Percentiles rank a stretch among this genome's conserved stretches.
phyloP scores from a whole-genome alignment of 2,113 vertebrate species.

The Rutilus rutilus region DNA sequence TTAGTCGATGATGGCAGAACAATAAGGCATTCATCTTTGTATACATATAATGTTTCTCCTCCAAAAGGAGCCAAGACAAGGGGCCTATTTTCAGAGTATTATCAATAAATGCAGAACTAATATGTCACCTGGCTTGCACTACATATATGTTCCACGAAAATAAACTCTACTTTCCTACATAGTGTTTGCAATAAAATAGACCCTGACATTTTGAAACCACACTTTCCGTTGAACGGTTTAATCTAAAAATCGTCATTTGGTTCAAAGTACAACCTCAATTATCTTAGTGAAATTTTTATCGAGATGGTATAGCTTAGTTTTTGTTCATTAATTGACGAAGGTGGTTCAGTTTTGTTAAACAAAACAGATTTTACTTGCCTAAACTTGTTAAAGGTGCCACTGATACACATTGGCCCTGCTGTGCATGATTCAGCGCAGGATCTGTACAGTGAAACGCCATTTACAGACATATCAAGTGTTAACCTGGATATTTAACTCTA shows the following conservation, averaged over 20 bases:
- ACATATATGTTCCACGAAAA: not conserved
- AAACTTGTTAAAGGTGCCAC: not conserved
- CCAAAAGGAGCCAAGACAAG: not conserved
- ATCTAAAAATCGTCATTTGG: not conserved
- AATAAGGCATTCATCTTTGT: conserved; percentile 14
- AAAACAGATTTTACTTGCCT: not conserved
- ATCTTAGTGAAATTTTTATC: not conserved
- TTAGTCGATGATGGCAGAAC: not conserved
- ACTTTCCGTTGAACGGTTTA: not conserved
- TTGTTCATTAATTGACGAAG: not conserved
- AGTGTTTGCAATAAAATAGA: not conserved
- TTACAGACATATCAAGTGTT: not conserved
- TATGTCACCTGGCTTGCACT: not conserved
- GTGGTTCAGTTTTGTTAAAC: not conserved
- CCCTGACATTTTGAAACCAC: not conserved
- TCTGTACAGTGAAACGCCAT: not conserved
- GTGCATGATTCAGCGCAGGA: not conserved
- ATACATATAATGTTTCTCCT: not conserved
- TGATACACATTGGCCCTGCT: not conserved
- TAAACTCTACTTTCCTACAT: not conserved
- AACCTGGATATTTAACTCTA: not conserved
- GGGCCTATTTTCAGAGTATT: not conserved
- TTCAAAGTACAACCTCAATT: not conserved
- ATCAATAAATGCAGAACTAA: not conserved
- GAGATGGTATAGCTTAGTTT: not conserved